Evolutionary conservation across 1,140 invertebrate species (phyloP).

Genomic region (Olivierus martensii): DNA sequence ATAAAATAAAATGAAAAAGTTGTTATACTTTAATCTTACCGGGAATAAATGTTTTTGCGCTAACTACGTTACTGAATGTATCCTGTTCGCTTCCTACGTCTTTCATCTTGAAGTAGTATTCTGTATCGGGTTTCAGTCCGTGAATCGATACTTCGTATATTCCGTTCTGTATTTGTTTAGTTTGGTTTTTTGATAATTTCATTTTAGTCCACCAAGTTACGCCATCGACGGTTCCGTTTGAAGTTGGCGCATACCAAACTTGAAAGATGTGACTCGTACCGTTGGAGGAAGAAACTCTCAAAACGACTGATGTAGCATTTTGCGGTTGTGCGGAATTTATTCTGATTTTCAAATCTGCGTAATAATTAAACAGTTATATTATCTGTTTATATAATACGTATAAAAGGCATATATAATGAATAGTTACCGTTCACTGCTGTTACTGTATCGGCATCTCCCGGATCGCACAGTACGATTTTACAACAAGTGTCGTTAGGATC

Average conservation of each 20-base stretch:
- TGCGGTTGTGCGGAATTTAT: constrained; percentile 34
- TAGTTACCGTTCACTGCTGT: constrained; percentile 1
- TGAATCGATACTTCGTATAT: constrained; percentile 39
- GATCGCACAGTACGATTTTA: constrained; percentile 29
- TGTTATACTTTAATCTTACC: constrained; percentile 1
- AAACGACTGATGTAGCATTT: constrained; percentile 62
- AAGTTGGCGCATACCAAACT: constrained; percentile 8
- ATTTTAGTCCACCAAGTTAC: constrained; percentile 60
- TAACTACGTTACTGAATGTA: constrained; percentile 17
- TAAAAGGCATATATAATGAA: background rate
- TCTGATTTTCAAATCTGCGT: background rate
- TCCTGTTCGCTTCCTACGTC: constrained; percentile 3
- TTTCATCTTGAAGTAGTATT: constrained; percentile 40
- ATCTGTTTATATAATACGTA: background rate
- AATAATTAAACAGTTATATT: too few species aligned
- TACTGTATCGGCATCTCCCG: constrained; percentile 5
- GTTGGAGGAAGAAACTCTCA: background rate
- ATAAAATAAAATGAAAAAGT: too few species aligned
- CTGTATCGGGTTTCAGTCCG: constrained; percentile 53
- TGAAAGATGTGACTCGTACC: background rate
- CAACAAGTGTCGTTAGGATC: constrained; percentile 31
- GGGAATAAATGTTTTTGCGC: constrained; percentile 17
- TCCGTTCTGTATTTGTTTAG: constrained; percentile 6
- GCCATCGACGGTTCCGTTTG: constrained; percentile 6
- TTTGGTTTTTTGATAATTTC: constrained; percentile 48